Evolutionary conservation across 2,888 invertebrate genomes (phyloP), one percentile per base, ranked within the genome.

Genomic region (Habroteleia sp.): DNA sequence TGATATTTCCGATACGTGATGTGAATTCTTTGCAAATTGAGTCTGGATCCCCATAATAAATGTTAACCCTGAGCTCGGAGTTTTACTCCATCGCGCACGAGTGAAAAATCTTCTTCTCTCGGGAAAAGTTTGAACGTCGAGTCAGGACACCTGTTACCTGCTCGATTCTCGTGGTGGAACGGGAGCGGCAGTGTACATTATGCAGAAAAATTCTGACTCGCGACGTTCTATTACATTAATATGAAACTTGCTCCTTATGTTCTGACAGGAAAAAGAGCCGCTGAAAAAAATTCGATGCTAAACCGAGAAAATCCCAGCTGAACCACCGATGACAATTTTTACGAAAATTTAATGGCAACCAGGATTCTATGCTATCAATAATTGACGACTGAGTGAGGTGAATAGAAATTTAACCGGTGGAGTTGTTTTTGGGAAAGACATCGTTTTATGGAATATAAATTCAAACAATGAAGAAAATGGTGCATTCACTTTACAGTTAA

Each of bases 191-290:
- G 46, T 14, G 62, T 66, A 48, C 41, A 62, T 74, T 66, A 66
- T 66, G 39, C 13, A 65, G 63, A 50, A 42, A 69, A 66, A 79
- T 78, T 69, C 62, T 60, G 65, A 73, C 58, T 69, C 73, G 60
- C 60, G 75, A 37, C 72, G 73, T 78, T 81, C 83, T 83, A 82
- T 82, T 81, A 78, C 80, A 78, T 83, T 80, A 81, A 83, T 83
- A 83, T 83, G 79, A 82, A 83, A 82, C 76, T 81, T 82, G 68
- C 58, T 65, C 66, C 76, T 79, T 81, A 78, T 74, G 75, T 78
- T 71, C 72, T 74, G 42, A n/a, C 37, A 17, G 33, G 27, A 8
- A 52, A 39, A 48, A 69, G 44, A 72, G 76, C 74, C 73, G 77
- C 77, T 77, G 66, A 77, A 79, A 77, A n/a, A n/a, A n/a, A n/a